These are phyloP conservation scores for Temnothorax unifasciatus DNA, from an alignment of 2,888 invertebrate genomes.

Conservation along the genomic window DNA sequence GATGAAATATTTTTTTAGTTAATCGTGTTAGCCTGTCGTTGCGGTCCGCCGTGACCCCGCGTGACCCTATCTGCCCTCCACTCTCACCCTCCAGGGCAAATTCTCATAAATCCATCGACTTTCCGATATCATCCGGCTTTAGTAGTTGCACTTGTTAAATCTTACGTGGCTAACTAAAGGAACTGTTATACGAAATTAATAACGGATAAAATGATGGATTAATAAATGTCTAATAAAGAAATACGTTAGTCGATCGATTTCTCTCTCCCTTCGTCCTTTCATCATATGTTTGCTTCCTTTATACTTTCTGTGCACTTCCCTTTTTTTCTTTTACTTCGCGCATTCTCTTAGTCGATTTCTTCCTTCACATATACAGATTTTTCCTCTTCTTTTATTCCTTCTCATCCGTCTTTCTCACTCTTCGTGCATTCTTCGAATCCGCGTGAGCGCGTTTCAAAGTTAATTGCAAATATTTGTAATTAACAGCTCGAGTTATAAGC, in stretches of 20 bases:
- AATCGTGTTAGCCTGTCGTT: conserved; percentile 63
- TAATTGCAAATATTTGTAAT: conserved; percentile 82
- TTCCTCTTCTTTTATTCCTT: conserved; percentile 29
- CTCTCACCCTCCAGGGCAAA: conserved; percentile 32
- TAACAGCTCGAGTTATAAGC: conserved; percentile 81
- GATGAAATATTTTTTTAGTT: conserved; percentile 62
- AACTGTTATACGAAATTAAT: conserved; percentile 12
- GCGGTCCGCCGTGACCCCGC: conserved; percentile 45
- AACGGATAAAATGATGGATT: background rate
- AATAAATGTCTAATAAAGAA: background rate
- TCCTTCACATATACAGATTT: conserved; percentile 8
- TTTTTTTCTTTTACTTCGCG: background rate
- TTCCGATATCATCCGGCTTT: conserved; percentile 42
- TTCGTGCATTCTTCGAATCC: conserved; percentile 30
- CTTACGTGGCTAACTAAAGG: conserved; percentile 17
- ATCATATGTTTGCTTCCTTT: background rate
- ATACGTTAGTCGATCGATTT: conserved; percentile 30
- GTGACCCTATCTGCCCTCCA: conserved; percentile 36
- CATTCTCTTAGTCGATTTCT: conserved; percentile 40
- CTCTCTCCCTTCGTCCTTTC: background rate
- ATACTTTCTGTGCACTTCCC: background rate
- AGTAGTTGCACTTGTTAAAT: conserved; percentile 34
- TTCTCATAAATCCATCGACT: conserved; percentile 57
- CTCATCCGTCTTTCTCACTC: conserved; percentile 6
- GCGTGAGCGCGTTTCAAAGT: conserved; percentile 71